Base-by-base conservation (phyloP, 2,888 invertebrate genomes). In the Stegophylla sp. region DNA sequence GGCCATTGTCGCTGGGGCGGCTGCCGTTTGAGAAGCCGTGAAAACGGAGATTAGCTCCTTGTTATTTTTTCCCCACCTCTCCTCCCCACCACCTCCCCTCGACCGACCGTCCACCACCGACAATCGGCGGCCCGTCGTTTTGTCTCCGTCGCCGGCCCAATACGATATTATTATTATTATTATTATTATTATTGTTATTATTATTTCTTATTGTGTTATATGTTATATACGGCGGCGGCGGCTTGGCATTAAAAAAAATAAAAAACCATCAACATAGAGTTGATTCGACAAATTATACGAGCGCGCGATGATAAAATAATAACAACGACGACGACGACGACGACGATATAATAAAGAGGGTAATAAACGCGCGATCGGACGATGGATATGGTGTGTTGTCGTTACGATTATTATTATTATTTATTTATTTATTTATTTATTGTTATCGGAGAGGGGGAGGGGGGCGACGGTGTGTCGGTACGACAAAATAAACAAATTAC, bases 21-120 rank as follows among this genome's bases (percentile, higher is more conserved):
- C 15, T 3, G 15, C 15, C 61, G 43, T 2, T 10, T 5, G 7
- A 5, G n/a, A 34, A 15, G 28, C 41, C 64, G 75, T 66, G 53
- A 48, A 79, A 79, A 71, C 71, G 79, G 77, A n/a, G n/a, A 79
- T 69, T 69, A 79, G 43, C 26, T 48, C 45, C 13, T 73, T 61
- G 20, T 73, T 73, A 15, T 23, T 34, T 63, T 74, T 15, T 20
- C 0, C n/a, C 45, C n/a, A n/a, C n/a, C n/a, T n/a, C n/a, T n/a
- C n/a, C n/a, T 48, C 23, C 9, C 26, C 7, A 1, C 1, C n/a
- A n/a, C n/a, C n/a, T n/a, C n/a, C n/a, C n/a, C 13, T 3, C 17
- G 17, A 15, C 26, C 43, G 9, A 1, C 10, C 41, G 56, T 15
- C 28, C 59, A 23, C 23, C 20, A 20, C 41, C 34, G n/a, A 0